Conservation (phyloP, 1,140 invertebrate species). For the Trypoxylus dichotomus region DNA sequence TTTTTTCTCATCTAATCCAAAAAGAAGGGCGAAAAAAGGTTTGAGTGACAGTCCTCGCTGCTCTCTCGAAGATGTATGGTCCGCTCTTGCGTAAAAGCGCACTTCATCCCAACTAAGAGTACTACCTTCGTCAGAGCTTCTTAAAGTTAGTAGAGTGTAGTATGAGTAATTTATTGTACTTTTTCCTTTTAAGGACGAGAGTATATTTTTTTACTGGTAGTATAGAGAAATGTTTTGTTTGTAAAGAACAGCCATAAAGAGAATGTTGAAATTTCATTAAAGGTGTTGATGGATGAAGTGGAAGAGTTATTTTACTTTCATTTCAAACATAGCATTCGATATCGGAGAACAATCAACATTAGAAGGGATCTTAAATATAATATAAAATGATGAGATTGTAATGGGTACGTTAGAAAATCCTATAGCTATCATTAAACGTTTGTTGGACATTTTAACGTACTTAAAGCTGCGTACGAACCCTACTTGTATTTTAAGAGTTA, state of each 20-base stretch:
- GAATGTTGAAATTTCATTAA: background rate
- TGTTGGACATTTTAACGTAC: no score
- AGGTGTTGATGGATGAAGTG: background rate
- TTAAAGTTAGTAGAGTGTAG: background rate
- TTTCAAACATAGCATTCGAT: no score
- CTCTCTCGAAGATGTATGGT: background rate
- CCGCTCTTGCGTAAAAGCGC: background rate
- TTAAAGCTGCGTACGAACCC: no score
- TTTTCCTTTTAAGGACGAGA: background rate
- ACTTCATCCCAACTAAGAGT: background rate
- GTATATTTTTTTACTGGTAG: background rate
- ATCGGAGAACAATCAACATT: no score
- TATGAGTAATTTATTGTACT: background rate
- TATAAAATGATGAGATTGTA: no score
- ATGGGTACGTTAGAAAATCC: no score
- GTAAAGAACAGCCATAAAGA: background rate
- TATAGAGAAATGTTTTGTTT: background rate
- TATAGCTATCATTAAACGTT: no score
- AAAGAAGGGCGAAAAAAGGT: background rate
- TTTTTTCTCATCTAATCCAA: background rate
- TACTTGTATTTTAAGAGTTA: no score
- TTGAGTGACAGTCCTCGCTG: background rate
- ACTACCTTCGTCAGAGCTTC: background rate
- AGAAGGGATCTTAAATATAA: no score
- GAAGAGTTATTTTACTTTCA: no score